A percentile compares a stretch with the other conserved stretches of the same genome.
Conservation (phyloP, 2,888 invertebrate species). For the Oligia fasciuncula region DNA sequence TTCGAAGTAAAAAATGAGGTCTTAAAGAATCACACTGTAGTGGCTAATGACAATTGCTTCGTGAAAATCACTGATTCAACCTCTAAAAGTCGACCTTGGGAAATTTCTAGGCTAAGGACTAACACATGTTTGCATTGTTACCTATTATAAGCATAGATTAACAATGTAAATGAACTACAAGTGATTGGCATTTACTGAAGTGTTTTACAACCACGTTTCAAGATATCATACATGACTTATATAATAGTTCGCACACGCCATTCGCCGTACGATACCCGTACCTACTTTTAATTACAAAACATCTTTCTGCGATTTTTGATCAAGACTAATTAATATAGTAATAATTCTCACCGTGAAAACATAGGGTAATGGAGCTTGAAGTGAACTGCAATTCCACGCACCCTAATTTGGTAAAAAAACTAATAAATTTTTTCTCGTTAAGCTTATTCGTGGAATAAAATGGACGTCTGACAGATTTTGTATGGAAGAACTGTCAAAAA, state of each 20-base stretch:
- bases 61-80: too few species aligned
- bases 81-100: neutral
- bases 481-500: too few species aligned
- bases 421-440: too few species aligned
- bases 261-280: neutral
- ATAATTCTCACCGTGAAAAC: too few species aligned
- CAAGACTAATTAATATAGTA: neutral
- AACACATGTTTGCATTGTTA: constrained; percentile 3
- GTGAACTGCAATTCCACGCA: too few species aligned
- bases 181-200: constrained; percentile 17
- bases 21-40: too few species aligned
- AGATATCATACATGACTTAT: neutral
- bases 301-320: constrained; percentile 3
- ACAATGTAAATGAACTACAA: constrained; percentile 13
- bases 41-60: neutral
- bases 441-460: too few species aligned
- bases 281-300: neutral
- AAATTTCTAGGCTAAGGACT: neutral
- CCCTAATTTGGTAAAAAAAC: too few species aligned
- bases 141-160: neutral
- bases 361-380: too few species aligned
- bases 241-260: neutral
- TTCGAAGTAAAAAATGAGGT: too few species aligned
- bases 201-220: neutral
- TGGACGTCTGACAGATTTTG: too few species aligned